These are phyloP conservation scores for Salmo trutta DNA, from an alignment of 2,797 vertebrate genomes.

Conservation along the genomic window DNA sequence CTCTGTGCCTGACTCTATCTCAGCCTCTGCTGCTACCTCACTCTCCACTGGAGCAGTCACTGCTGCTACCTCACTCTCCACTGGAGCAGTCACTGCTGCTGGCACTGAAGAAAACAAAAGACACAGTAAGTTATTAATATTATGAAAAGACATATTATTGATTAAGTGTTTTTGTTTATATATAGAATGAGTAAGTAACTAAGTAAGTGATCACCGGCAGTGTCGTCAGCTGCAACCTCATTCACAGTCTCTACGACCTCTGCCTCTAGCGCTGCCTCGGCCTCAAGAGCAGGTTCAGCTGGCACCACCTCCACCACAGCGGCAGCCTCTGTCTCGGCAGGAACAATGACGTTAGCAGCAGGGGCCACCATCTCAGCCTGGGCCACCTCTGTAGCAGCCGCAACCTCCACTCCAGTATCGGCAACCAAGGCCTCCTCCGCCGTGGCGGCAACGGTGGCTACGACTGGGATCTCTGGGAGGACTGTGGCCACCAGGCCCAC, in stretches of 20 bases:
- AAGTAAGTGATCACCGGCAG: conserved; percentile 54
- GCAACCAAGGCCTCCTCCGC: conserved; percentile 35
- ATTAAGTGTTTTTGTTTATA: background rate
- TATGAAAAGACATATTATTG: background rate
- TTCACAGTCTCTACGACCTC: conserved; percentile 63
- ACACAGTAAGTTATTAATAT: background rate
- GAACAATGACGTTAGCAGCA: conserved; percentile 25
- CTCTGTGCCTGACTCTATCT: conserved; percentile 43
- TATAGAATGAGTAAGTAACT: background rate
- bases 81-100: conserved; percentile 28
- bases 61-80: conserved; percentile 48
- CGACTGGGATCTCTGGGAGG: conserved; percentile 38
- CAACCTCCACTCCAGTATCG: conserved; percentile 44
- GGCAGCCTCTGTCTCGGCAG: conserved; percentile 26
- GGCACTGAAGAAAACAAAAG: conserved; percentile 18
- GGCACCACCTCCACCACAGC: conserved; percentile 19
- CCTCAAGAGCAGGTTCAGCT: conserved; percentile 14
- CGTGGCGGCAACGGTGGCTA: conserved; percentile 46
- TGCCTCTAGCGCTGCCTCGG: conserved; percentile 50
- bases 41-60: conserved; percentile 39
- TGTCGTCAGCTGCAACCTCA: conserved; percentile 45
- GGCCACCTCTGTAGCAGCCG: conserved; percentile 37
- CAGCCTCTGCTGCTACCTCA: conserved; percentile 49
- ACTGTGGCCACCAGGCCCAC: conserved; percentile 33
- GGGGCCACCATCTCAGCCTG: conserved; percentile 46